phyloP scores from a whole-genome alignment of 2,797 vertebrate species.

The Anguilla obscura region DNA sequence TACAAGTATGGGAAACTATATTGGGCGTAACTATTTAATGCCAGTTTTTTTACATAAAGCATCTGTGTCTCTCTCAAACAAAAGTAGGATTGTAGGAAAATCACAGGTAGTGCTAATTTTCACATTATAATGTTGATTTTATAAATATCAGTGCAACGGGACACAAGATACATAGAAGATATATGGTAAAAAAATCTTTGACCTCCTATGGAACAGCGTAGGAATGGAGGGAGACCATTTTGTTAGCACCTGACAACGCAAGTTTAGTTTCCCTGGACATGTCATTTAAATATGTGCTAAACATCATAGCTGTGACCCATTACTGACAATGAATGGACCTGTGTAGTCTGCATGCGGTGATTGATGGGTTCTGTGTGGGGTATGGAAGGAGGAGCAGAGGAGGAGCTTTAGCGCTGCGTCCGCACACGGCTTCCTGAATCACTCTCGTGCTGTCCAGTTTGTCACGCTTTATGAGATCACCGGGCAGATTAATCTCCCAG shows the following conservation, averaged over 20 bases:
- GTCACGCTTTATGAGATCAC: constrained; percentile 33
- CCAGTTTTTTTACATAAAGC: constrained; percentile 37
- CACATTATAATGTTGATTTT: background rate
- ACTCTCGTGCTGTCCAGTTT: constrained; percentile 18
- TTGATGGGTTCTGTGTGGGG: background rate
- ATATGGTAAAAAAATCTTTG: background rate
- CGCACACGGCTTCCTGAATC: constrained; percentile 1
- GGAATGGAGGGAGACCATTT: background rate
- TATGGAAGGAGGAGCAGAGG: background rate
- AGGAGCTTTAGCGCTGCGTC: background rate
- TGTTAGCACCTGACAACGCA: constrained; percentile 2
- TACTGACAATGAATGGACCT: constrained; percentile 31
- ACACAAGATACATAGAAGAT: background rate
- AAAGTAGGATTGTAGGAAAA: background rate
- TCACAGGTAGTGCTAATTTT: background rate
- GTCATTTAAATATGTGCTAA: constrained; percentile 22
- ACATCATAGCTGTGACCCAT: constrained; percentile 18
- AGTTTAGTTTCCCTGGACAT: constrained; percentile 13
- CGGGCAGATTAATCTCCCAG: constrained; percentile 33
- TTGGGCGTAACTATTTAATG: constrained; percentile 3
- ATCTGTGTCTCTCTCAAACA: constrained; percentile 32
- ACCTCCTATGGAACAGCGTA: background rate
- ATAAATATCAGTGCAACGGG: background rate
- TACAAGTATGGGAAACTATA: constrained; percentile 17
- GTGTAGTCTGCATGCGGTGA: background rate